Conservation (phyloP, 2,888 invertebrate genomes). For the Phytoseiulus persimilis region DNA sequence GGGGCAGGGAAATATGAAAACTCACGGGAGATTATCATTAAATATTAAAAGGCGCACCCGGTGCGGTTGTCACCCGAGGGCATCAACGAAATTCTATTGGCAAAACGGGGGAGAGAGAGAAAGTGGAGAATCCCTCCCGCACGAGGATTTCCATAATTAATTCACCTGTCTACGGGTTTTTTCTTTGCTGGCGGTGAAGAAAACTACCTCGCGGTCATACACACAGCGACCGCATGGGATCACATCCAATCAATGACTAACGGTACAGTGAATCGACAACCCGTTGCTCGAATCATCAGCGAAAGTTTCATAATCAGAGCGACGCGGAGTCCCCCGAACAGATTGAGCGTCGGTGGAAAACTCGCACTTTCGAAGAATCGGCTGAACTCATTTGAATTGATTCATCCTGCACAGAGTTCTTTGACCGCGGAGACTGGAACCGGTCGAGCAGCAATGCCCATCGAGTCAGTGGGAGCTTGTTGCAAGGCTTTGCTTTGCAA, state of each 20-base stretch:
- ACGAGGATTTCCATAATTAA: constrained; percentile 35
- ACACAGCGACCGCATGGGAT: not conserved
- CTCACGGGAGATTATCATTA: not conserved
- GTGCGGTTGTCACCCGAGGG: not conserved
- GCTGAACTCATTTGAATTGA: no score
- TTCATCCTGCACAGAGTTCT: no score
- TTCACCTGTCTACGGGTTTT: constrained; percentile 21
- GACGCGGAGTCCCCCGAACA: no score
- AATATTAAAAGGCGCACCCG: not conserved
- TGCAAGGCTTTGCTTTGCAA: no score
- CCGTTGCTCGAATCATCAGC: not conserved
- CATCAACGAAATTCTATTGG: not conserved
- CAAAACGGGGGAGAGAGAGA: not conserved
- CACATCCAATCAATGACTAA: not conserved
- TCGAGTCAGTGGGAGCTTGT: no score
- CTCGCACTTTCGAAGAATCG: no score
- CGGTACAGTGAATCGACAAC: not conserved
- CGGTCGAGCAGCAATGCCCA: no score
- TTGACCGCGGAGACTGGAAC: no score
- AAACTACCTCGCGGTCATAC: not conserved
- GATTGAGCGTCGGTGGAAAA: no score
- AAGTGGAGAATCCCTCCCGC: not conserved
- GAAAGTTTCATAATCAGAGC: not conserved
- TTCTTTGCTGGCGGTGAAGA: not conserved
- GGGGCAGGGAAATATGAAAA: not conserved